Conservation (phyloP, 2,888 invertebrate genomes). For the Oeneis ivallda region DNA sequence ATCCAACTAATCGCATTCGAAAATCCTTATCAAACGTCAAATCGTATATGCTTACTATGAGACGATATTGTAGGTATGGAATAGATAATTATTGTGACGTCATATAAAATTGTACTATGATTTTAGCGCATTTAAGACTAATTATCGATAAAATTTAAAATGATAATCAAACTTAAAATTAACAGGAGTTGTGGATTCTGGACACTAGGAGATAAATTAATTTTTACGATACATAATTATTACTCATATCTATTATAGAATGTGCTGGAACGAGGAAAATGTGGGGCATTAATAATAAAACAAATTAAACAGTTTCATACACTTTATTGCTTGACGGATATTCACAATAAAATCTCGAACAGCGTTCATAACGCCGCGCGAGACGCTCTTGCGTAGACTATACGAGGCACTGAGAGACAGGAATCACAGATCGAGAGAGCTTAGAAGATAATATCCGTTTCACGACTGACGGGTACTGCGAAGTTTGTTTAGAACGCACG, state of each 20-base stretch:
- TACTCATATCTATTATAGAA: background rate
- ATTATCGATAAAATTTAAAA: no score
- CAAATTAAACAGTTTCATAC: constrained; percentile 75
- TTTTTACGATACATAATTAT: background rate
- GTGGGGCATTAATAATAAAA: constrained; percentile 48
- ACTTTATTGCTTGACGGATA: constrained; percentile 81
- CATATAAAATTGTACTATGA: no score
- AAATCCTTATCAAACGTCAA: no score
- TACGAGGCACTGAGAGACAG: constrained; percentile 82
- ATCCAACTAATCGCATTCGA: no score
- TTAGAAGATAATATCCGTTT: constrained; percentile 55
- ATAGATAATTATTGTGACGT: no score
- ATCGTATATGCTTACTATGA: no score
- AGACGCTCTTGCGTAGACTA: constrained; percentile 69
- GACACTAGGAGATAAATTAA: no score
- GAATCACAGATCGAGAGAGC: constrained; percentile 82
- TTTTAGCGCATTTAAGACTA: no score
- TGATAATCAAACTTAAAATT: no score
- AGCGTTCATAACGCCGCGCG: constrained; percentile 80
- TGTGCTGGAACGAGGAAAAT: background rate
- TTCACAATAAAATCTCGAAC: constrained; percentile 80
- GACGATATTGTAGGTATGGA: no score
- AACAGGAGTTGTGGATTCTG: no score
- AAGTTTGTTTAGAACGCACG: constrained; percentile 33
- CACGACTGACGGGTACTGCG: constrained; percentile 30